phyloP scores from a whole-genome alignment of 2,113 vertebrate species.

The Spermophilus dauricus region DNA sequence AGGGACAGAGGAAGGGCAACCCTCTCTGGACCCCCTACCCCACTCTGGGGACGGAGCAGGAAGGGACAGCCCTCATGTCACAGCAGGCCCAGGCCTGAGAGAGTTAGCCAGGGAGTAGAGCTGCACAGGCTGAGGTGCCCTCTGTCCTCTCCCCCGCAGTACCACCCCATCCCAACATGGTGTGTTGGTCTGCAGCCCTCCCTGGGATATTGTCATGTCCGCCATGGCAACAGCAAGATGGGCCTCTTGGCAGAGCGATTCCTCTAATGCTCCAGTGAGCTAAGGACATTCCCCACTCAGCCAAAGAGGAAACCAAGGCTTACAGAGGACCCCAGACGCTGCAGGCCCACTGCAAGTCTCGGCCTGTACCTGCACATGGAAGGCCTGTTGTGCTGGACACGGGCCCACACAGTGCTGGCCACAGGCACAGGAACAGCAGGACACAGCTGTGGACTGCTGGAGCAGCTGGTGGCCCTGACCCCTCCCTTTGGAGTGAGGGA shows the following conservation, averaged over 20 bases:
- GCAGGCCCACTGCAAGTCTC: fast-evolving
- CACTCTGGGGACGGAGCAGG: background rate
- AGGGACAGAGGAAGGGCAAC: background rate
- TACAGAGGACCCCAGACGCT: fast-evolving
- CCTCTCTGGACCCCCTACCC: background rate
- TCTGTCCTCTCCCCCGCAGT: background rate
- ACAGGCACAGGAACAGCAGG: background rate
- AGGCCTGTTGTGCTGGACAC: background rate
- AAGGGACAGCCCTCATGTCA: background rate
- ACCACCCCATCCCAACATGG: fast-evolving
- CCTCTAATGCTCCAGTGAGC: background rate
- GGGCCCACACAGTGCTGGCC: background rate
- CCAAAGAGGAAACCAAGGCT: background rate
- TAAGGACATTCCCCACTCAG: background rate
- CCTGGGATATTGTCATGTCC: fast-evolving
- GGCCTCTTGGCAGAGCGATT: background rate
- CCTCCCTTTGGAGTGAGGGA: background rate
- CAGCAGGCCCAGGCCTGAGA: background rate
- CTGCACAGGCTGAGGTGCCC: background rate
- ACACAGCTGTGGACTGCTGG: background rate
- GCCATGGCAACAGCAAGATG: fast-evolving
- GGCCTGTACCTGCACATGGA: too few species aligned
- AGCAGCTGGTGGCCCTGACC: background rate
- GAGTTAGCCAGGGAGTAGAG: background rate
- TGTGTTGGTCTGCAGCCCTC: fast-evolving